Conservation (phyloP, 2,888 invertebrate genomes). For the Lycaena phlaeas region DNA sequence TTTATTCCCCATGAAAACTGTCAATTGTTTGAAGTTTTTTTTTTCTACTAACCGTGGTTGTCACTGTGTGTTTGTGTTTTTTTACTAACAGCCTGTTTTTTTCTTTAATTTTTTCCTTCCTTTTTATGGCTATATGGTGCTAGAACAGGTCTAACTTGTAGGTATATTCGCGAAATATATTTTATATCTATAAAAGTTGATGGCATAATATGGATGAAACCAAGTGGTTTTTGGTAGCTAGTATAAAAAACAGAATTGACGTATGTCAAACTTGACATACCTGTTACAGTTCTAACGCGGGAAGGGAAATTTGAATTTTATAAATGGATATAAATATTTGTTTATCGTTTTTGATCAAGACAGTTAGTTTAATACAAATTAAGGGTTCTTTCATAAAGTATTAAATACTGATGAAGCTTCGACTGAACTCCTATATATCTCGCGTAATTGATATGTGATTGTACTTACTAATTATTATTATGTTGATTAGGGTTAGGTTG, state of each 20-base stretch:
- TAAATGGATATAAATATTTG: background rate
- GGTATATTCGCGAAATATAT: constrained; percentile 27
- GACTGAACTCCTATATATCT: constrained; percentile 65
- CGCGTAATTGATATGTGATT: constrained; percentile 33
- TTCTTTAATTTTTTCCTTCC: constrained; percentile 31
- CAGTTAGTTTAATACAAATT: constrained; percentile 31
- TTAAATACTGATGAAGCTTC: constrained; percentile 27
- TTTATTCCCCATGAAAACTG: constrained; percentile 12
- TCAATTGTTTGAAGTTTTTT: constrained; percentile 16
- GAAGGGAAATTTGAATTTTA: constrained; percentile 25
- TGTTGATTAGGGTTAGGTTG: constrained; percentile 66
- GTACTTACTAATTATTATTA: constrained; percentile 30
- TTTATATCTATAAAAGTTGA: constrained; percentile 32
- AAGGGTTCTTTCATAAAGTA: background rate
- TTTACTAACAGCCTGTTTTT: constrained; percentile 56
- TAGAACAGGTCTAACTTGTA: constrained; percentile 38
- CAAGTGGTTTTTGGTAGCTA: constrained; percentile 33
- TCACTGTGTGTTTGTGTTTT: constrained; percentile 20
- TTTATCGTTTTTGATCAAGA: constrained; percentile 23
- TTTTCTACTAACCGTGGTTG: constrained; percentile 19
- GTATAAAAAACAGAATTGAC: constrained; percentile 47
- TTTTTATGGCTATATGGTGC: constrained; percentile 55
- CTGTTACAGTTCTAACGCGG: constrained; percentile 34
- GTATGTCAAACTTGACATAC: constrained; percentile 50
- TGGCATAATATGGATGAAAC: constrained; percentile 32